A percentile compares a stretch with the other conserved stretches of the same genome.
phyloP scores from a whole-genome alignment of 2,113 vertebrate species.

The Phyllostomus discolor region DNA sequence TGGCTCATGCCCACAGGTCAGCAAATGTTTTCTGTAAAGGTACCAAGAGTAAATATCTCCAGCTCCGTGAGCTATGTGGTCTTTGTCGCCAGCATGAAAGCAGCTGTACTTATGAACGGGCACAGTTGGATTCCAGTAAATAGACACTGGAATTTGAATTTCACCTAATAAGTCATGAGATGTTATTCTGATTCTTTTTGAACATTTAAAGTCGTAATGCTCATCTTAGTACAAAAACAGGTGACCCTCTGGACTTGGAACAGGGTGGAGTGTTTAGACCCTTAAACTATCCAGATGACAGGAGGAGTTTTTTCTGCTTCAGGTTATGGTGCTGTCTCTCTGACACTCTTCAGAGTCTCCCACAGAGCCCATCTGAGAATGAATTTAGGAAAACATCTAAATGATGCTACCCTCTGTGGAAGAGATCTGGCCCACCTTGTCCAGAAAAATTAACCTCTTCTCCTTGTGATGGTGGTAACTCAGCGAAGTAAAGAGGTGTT shows the following conservation, averaged over 20 bases:
- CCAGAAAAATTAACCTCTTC: not conserved
- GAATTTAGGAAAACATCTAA: not conserved
- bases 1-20: not conserved
- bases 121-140: not conserved
- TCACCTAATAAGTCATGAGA: not conserved
- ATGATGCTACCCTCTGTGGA: not conserved
- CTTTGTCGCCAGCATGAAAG: not conserved
- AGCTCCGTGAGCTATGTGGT: not conserved
- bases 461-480: not conserved
- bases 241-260: not conserved
- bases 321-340: not conserved
- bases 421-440: not conserved
- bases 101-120: not conserved
- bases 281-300: not conserved
- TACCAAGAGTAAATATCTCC: not conserved
- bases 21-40: not conserved
- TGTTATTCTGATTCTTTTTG: not conserved
- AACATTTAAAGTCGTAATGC: not conserved
- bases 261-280: not conserved
- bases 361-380: not conserved
- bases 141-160: not conserved
- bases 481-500: not conserved
- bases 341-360: not conserved
- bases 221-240: not conserved
- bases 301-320: not conserved